Evolutionary conservation across 2,113 vertebrate species (phyloP).

Genomic region (Opisthocomus hoazin): DNA sequence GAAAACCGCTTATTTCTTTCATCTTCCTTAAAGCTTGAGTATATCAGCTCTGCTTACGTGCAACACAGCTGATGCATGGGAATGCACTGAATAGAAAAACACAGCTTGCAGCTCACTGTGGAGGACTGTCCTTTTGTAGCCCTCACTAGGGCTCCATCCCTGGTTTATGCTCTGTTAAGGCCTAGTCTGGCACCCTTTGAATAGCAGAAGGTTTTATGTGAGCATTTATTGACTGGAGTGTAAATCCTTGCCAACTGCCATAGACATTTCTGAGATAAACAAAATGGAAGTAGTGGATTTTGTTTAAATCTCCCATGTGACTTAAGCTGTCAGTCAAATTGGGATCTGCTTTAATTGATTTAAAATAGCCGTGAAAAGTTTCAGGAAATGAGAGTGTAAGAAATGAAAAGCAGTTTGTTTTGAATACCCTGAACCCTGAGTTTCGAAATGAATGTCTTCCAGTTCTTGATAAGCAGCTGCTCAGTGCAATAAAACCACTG

Average conservation of each 20-base stretch:
- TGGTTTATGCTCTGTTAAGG: neutral
- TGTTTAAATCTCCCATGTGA: neutral
- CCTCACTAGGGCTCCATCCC: neutral
- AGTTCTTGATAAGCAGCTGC: neutral
- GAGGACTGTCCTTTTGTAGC: neutral
- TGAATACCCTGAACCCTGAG: neutral
- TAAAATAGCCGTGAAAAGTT: neutral
- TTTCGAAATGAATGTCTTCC: neutral
- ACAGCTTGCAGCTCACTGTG: neutral
- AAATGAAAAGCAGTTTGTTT: neutral
- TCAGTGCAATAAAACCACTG: neutral
- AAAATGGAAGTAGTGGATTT: neutral
- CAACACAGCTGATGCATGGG: neutral
- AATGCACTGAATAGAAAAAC: neutral
- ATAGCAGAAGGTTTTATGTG: neutral
- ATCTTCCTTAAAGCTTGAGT: fast-evolving
- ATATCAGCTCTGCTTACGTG: fast-evolving
- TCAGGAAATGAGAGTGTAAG: neutral
- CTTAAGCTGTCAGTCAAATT: neutral
- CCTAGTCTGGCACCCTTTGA: neutral
- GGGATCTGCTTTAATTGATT: neutral
- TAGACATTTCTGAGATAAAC: neutral
- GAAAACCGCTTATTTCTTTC: neutral
- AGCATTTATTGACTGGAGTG: neutral
- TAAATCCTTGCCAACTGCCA: neutral